phyloP scores from a whole-genome alignment of 2,113 vertebrate genomes.

The Setophaga coronata region DNA sequence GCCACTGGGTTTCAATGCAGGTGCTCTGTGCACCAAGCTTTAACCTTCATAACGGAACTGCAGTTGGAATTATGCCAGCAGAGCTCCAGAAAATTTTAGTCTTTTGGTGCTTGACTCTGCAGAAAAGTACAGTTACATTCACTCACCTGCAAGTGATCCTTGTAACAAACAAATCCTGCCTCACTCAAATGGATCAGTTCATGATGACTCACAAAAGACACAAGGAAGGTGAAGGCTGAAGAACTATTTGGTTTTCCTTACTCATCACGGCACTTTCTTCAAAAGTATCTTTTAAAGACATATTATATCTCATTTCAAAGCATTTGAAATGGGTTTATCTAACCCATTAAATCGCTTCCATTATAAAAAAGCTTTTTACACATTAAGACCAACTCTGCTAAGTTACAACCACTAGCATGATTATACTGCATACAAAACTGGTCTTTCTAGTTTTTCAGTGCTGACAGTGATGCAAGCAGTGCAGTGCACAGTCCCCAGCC shows the following conservation, averaged over 20 bases:
- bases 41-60: background rate
- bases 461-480: fast-evolving
- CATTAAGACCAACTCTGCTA: background rate
- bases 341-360: background rate
- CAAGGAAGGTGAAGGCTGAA: background rate
- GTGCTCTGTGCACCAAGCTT: background rate
- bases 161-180: background rate
- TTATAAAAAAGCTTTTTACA: background rate
- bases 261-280: background rate
- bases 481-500: background rate
- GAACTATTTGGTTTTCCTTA: background rate
- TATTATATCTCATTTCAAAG: background rate
- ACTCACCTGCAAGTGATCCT: background rate
- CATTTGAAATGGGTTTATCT: background rate
- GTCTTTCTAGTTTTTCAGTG: background rate
- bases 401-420: background rate
- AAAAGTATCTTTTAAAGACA: background rate
- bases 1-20: background rate
- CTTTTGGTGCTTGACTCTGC: background rate
- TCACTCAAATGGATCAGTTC: background rate
- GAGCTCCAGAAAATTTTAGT: background rate
- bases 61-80: background rate
- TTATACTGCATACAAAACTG: background rate
- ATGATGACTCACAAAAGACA: background rate
- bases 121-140: background rate